A percentile compares a stretch with the other conserved stretches of the same genome.
Conservation (phyloP, 1,140 invertebrate species). For the Drosophila yakuba region DNA sequence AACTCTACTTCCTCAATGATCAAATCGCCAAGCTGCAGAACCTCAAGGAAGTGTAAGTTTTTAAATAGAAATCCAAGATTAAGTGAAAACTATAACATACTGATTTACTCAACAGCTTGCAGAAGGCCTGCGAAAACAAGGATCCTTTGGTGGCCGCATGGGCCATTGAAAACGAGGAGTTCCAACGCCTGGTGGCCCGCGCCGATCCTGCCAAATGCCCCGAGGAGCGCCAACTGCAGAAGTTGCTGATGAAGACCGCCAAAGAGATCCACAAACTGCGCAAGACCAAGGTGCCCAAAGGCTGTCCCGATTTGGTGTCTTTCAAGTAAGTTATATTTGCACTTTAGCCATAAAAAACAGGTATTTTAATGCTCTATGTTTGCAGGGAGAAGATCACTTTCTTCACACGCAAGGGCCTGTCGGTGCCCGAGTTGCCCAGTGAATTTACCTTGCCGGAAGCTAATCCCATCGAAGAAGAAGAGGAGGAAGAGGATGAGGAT, state of each 20-base stretch:
- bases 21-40: slow-evolving; percentile 93
- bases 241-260: slow-evolving; percentile 93
- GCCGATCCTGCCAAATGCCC: slow-evolving; percentile 88
- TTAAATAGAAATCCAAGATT: background rate
- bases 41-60: slow-evolving; percentile 89
- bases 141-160: slow-evolving; percentile 92
- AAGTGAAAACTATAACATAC: background rate
- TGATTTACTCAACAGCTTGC: slow-evolving; percentile 85
- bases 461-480: slow-evolving; percentile 76
- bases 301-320: slow-evolving; percentile 95
- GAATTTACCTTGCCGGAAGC: slow-evolving; percentile 85
- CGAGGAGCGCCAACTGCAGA: slow-evolving; percentile 92
- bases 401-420: slow-evolving; percentile 92
- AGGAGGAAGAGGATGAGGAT: slow-evolving; percentile 73
- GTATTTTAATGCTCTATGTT: slow-evolving; percentile 56
- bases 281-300: slow-evolving; percentile 94
- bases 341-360: background rate
- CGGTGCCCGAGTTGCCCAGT: slow-evolving; percentile 90
- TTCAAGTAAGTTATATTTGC: slow-evolving; percentile 91
- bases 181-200: slow-evolving; percentile 90
- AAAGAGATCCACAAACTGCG: slow-evolving; percentile 95
- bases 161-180: slow-evolving; percentile 94
- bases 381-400: slow-evolving; percentile 97
- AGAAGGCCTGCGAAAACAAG: slow-evolving; percentile 90
- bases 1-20: slow-evolving; percentile 92